phyloP scores from a whole-genome alignment of 2,888 invertebrate genomes.

The Andrena chrysosceles region DNA sequence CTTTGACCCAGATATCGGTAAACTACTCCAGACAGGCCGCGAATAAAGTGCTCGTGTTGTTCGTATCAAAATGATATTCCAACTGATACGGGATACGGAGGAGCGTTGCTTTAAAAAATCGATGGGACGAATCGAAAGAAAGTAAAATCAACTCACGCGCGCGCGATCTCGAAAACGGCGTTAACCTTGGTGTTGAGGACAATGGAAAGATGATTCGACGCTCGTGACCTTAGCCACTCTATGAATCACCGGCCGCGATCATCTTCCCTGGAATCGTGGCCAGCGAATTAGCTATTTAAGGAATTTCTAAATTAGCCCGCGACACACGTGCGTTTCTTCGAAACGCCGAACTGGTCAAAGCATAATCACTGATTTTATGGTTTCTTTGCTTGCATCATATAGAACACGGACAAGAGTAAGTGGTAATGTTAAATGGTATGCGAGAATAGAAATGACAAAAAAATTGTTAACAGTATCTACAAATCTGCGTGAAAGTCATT shows the following conservation, averaged over 20 bases:
- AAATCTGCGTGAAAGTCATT: not conserved
- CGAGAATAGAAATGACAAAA: not conserved
- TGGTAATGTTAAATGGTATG: too few species aligned
- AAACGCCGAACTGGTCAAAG: conserved; percentile 30
- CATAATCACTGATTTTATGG: not conserved
- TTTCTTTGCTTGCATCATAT: not conserved
- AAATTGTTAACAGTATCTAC: too few species aligned
- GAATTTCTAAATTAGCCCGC: conserved; percentile 51
- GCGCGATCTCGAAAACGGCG: conserved; percentile 8
- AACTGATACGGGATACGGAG: not conserved
- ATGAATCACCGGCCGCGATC: conserved; percentile 67
- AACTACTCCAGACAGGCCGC: conserved; percentile 76
- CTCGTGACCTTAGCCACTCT: conserved; percentile 51
- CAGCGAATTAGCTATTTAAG: conserved; percentile 60
- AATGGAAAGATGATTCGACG: conserved; percentile 72
- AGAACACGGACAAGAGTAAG: not conserved
- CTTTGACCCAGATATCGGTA: conserved; percentile 83
- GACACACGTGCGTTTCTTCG: conserved; percentile 30
- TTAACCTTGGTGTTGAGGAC: conserved; percentile 70
- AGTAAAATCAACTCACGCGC: not conserved
- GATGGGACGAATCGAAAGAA: not conserved
- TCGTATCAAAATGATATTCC: conserved; percentile 26
- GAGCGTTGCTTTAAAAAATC: too few species aligned
- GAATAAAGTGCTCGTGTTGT: conserved; percentile 64
- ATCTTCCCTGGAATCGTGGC: conserved; percentile 65